Conservation (phyloP, 1,140 invertebrate species). For the Eufriesea mexicana region DNA sequence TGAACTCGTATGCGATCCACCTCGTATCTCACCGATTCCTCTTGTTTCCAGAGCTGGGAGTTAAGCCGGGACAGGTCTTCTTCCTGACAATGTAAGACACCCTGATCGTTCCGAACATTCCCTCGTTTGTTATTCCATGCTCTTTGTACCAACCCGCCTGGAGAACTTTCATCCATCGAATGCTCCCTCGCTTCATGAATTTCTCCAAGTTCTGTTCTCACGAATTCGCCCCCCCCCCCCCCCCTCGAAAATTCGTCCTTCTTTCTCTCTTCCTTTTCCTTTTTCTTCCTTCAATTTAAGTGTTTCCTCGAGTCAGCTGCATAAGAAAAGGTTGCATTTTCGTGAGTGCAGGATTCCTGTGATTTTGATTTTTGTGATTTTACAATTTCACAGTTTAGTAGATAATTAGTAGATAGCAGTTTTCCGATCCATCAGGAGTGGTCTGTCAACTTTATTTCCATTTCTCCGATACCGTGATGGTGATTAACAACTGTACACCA, state of each 20-base stretch:
- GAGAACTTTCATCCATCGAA: not conserved
- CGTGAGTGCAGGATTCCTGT: not conserved
- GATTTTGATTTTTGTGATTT: not conserved
- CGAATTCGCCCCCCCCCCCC: not conserved
- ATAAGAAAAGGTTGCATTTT: too few species aligned
- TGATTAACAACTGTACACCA: too few species aligned
- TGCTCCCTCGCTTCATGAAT: not conserved
- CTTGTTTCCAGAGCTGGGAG: constrained; percentile 13
- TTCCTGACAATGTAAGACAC: not conserved
- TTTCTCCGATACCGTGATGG: too few species aligned
- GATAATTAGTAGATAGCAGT: too few species aligned
- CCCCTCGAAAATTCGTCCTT: not conserved
- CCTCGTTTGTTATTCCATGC: constrained; percentile 28
- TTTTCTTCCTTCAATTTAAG: too few species aligned
- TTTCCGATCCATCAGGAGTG: too few species aligned
- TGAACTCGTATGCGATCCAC: not conserved
- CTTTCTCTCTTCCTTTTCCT: not conserved
- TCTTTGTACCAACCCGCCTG: constrained; percentile 3
- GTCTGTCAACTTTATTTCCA: too few species aligned
- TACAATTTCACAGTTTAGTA: too few species aligned
- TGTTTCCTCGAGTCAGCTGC: too few species aligned
- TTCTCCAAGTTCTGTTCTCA: not conserved
- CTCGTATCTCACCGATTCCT: not conserved
- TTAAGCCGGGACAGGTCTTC: constrained; percentile 3
- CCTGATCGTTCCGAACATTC: constrained; percentile 9